phyloP scores from a whole-genome alignment of 2,888 invertebrate species.

The Mimumesa dahlbomi region DNA sequence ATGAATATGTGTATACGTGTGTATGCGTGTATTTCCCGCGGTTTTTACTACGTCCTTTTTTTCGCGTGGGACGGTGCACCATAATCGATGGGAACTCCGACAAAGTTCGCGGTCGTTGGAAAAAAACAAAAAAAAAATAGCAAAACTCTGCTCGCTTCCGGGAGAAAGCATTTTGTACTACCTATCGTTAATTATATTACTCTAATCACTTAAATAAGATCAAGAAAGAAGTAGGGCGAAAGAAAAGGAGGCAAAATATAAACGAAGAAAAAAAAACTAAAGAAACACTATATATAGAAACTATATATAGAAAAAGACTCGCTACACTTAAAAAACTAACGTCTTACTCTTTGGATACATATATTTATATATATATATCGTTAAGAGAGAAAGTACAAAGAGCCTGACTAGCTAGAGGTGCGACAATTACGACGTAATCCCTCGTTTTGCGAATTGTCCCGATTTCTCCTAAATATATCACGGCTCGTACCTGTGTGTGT shows the following conservation, averaged over 20 bases:
- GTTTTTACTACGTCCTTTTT: too few relatives aligned
- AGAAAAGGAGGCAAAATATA: too few relatives aligned
- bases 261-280: too few relatives aligned
- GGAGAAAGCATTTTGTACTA: conserved; percentile 48
- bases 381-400: conserved; percentile 31
- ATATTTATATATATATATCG: too few relatives aligned
- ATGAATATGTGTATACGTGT: too few relatives aligned
- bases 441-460: conserved; percentile 14
- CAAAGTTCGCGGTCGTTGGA: conserved; percentile 15
- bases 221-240: too few relatives aligned
- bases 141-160: conserved; percentile 37
- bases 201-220: conserved; percentile 20
- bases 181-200: conserved; percentile 22
- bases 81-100: conserved; percentile 36
- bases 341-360: conserved; percentile 21
- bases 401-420: conserved; percentile 30
- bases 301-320: conserved; percentile 7
- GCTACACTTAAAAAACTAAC: neutral
- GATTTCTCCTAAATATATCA: neutral
- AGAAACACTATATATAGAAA: too few relatives aligned
- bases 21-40: too few relatives aligned
- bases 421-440: conserved; percentile 23
- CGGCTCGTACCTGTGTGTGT: too few relatives aligned
- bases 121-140: too few relatives aligned
- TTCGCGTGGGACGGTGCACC: conserved; percentile 50